Evolutionary conservation across 2,797 vertebrate species (phyloP).

Genomic region (Atherinosoma microstoma): DNA sequence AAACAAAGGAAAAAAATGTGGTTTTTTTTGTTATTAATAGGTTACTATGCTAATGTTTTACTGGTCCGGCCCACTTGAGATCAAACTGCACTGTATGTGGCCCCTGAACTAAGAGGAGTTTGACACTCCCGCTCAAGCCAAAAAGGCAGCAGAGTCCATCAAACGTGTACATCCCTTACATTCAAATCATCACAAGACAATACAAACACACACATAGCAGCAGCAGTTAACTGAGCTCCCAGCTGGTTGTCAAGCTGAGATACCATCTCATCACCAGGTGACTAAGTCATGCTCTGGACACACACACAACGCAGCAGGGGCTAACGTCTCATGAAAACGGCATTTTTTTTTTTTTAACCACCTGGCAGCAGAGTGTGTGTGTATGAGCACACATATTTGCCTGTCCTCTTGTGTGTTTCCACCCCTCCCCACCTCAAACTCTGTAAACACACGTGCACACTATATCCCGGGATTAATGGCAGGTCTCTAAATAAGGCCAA

Average conservation of each 20-base stretch:
- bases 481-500: conserved; percentile 71
- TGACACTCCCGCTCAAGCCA: conserved; percentile 7
- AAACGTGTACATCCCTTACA: not conserved
- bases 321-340: conserved; percentile 64
- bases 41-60: too few species aligned
- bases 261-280: conserved; percentile 70
- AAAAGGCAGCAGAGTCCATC: not conserved
- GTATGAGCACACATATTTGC: conserved; percentile 27
- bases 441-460: conserved; percentile 40
- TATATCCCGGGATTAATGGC: conserved; percentile 82
- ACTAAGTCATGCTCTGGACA: conserved; percentile 48
- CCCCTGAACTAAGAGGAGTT: not conserved
- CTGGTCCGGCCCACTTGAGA: too few species aligned
- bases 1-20: not conserved
- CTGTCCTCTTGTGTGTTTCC: conserved; percentile 30
- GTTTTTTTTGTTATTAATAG: not conserved
- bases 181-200: conserved; percentile 13
- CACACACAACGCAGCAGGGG: conserved; percentile 68
- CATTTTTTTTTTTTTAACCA: conserved; percentile 69
- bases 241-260: conserved; percentile 70
- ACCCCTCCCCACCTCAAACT: conserved; percentile 4
- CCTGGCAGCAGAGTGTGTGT: conserved; percentile 36
- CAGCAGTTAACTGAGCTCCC: conserved; percentile 53
- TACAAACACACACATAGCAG: conserved; percentile 17
- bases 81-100: too few species aligned